Evolutionary conservation across 1,140 invertebrate genomes (phyloP).

Genomic region (Calephelis nemesis): DNA sequence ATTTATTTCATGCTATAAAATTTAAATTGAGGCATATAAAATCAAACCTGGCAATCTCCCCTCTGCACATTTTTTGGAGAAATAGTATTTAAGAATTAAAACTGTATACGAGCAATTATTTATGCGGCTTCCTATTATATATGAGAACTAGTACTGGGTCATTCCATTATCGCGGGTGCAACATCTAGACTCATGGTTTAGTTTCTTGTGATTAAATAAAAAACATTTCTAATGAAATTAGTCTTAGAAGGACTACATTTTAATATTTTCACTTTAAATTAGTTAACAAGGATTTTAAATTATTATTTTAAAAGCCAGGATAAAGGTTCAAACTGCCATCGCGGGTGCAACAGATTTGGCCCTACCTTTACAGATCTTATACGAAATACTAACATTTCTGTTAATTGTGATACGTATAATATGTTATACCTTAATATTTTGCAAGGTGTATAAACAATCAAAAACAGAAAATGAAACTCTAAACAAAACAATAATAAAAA

Average conservation of each 20-base stretch:
- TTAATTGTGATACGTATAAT: too few relatives aligned
- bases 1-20: too few relatives aligned
- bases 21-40: too few relatives aligned
- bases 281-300: neutral
- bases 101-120: too few relatives aligned
- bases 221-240: neutral
- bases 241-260: neutral
- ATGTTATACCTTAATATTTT: too few relatives aligned
- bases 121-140: too few relatives aligned
- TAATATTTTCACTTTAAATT: neutral
- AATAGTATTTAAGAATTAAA: too few relatives aligned
- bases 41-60: too few relatives aligned
- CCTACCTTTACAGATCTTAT: neutral
- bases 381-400: too few relatives aligned
- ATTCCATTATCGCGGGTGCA: neutral
- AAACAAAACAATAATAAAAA: too few relatives aligned
- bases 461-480: neutral
- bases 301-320: neutral
- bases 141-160: too few relatives aligned
- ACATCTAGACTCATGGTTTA: neutral
- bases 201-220: neutral
- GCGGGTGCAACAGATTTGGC: conserved; percentile 4
- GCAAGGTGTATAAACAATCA: neutral
- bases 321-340: neutral
- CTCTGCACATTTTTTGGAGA: too few relatives aligned